Evolutionary conservation across 2,797 vertebrate species (phyloP).

Genomic region (Hoplostethus atlanticus): DNA sequence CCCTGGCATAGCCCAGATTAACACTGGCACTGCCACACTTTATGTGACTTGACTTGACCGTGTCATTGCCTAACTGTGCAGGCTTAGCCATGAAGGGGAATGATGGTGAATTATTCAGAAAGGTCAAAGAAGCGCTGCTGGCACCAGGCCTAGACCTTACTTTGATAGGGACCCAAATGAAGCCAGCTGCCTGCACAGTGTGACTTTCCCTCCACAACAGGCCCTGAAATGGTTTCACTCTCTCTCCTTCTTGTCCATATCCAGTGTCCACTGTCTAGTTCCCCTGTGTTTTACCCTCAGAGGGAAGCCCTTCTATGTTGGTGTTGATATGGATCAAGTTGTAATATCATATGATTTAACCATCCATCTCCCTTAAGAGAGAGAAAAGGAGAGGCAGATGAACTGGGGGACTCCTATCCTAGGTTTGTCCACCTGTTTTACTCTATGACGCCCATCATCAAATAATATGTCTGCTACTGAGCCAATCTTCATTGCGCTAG

Average conservation of each 20-base stretch:
- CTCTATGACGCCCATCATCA: slow-evolving; percentile 23
- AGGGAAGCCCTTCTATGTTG: slow-evolving; percentile 14
- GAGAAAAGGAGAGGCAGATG: background rate
- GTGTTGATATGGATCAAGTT: background rate
- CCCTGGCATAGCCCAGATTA: slow-evolving; percentile 45
- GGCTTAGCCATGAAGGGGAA: slow-evolving; percentile 29
- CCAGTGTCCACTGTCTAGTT: slow-evolving; percentile 21
- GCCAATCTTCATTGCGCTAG: background rate
- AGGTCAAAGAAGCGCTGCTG: slow-evolving; percentile 64
- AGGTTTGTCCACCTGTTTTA: background rate
- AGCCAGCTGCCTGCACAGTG: slow-evolving; percentile 11
- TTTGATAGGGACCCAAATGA: slow-evolving; percentile 52
- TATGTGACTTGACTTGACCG: slow-evolving; percentile 44
- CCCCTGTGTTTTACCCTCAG: slow-evolving; percentile 8
- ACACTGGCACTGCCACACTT: slow-evolving; percentile 52
- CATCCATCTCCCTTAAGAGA: background rate
- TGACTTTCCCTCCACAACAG: slow-evolving; percentile 47
- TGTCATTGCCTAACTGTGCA: slow-evolving; percentile 2
- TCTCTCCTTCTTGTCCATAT: slow-evolving; percentile 3
- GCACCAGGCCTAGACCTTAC: slow-evolving; percentile 29
- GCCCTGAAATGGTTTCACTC: slow-evolving; percentile 26
- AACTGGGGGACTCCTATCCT: background rate
- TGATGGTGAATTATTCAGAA: slow-evolving; percentile 64
- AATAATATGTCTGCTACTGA: slow-evolving; percentile 21
- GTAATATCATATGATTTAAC: slow-evolving; percentile 4